Conservation (phyloP, 2,888 invertebrate species). For the Mongoloraphidia duomilia region DNA sequence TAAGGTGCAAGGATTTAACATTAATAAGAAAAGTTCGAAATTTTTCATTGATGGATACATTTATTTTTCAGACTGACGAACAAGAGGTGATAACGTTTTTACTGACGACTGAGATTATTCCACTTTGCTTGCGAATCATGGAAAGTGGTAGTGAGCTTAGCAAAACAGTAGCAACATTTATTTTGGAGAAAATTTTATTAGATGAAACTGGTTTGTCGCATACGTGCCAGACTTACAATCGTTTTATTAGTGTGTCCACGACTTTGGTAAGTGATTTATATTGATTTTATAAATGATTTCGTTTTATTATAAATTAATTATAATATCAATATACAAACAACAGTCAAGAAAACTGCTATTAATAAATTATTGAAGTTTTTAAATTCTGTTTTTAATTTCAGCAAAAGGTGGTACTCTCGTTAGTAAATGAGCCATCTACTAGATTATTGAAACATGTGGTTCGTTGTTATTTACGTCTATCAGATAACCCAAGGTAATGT, state of each 20-base stretch:
- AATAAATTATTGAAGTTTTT: background rate
- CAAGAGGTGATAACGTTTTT: conserved; percentile 98
- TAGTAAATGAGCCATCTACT: conserved; percentile 94
- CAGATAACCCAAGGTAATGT: conserved; percentile 82
- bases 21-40: too few species aligned
- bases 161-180: conserved; percentile 99
- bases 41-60: too few species aligned
- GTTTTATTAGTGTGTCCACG: conserved; percentile 99
- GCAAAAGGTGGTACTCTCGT: conserved; percentile 97
- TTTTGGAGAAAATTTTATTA: conserved; percentile 92
- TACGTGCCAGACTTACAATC: conserved; percentile 98
- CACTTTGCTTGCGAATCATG: conserved; percentile 96
- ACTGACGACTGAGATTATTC: conserved; percentile 97
- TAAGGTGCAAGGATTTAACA: too few species aligned
- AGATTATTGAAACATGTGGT: conserved; percentile 96
- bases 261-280: conserved; percentile 52
- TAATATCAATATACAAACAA: background rate
- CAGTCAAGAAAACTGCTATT: background rate
- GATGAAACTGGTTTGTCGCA: conserved; percentile 97
- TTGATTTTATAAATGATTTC: background rate
- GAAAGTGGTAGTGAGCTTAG: conserved; percentile 97
- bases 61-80: conserved; percentile 68
- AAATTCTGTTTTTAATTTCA: conserved; percentile 22
- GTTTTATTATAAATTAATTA: background rate
- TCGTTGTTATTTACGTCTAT: conserved; percentile 89